Percentiles rank a stretch among this genome's conserved stretches.
Evolutionary conservation across 2,113 vertebrate genomes (phyloP).

Genomic region (Eurypyga helias): DNA sequence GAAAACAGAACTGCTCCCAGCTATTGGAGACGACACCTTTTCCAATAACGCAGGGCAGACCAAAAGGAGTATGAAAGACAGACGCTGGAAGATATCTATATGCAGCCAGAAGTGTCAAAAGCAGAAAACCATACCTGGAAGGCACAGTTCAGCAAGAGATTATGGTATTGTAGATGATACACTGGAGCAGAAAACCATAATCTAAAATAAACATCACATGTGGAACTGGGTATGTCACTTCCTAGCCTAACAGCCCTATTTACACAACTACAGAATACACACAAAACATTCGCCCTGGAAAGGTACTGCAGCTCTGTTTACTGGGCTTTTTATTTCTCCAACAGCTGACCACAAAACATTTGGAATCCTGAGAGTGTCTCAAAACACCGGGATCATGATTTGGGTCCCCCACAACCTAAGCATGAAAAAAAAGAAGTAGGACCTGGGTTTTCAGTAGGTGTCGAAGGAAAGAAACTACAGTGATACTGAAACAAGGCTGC

Average conservation of each 20-base stretch:
- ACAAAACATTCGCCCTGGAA: not conserved
- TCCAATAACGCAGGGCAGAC: not conserved
- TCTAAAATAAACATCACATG: constrained; percentile 30
- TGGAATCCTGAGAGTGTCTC: not conserved
- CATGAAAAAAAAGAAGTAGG: not conserved
- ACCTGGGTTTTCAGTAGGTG: not conserved
- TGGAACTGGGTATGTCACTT: constrained; percentile 18
- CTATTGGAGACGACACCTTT: not conserved
- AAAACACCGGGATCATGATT: not conserved
- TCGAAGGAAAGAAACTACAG: not conserved
- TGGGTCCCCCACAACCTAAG: not conserved
- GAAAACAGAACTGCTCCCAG: not conserved
- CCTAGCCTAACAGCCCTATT: not conserved
- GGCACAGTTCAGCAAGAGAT: not conserved
- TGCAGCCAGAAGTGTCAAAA: not conserved
- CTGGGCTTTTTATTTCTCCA: not conserved
- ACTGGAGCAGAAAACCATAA: not conserved
- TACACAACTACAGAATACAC: constrained; percentile 15
- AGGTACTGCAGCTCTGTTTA: not conserved
- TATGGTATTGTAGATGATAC: not conserved
- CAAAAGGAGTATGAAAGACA: not conserved
- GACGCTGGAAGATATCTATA: not conserved
- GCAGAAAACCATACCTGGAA: not conserved
- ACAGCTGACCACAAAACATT: not conserved
- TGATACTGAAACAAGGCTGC: not conserved